phyloP scores from a whole-genome alignment of 92 coral and sea anemone species.

The Porites rus region DNA sequence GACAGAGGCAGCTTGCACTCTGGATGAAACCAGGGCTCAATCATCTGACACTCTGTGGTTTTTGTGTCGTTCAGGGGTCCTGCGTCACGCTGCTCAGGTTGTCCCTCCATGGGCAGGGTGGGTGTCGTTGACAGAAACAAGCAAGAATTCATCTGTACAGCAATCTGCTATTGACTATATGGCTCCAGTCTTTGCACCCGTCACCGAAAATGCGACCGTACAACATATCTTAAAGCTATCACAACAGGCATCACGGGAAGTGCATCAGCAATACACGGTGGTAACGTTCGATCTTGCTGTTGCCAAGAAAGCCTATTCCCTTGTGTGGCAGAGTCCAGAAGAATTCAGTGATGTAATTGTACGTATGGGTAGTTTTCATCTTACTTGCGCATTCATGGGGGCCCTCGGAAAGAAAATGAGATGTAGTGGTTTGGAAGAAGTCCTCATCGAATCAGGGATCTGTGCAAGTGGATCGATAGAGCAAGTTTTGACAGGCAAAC shows the following conservation, averaged over 20 bases:
- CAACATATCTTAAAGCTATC: slow-evolving; percentile 37
- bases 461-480: slow-evolving; percentile 51
- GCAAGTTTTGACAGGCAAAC: slow-evolving; percentile 37
- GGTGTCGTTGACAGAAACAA: slow-evolving; percentile 35
- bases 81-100: too few relatives aligned
- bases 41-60: too few relatives aligned
- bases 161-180: slow-evolving; percentile 50
- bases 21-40: too few relatives aligned
- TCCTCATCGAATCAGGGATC: slow-evolving; percentile 43
- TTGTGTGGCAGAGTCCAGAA: slow-evolving; percentile 36
- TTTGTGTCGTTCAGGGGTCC: too few relatives aligned
- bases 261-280: slow-evolving; percentile 18
- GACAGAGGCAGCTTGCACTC: too few relatives aligned
- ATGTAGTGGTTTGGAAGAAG: slow-evolving; percentile 50
- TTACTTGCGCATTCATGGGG: slow-evolving; percentile 14
- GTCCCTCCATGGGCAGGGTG: too few relatives aligned
- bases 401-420: slow-evolving; percentile 51
- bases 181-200: slow-evolving; percentile 53
- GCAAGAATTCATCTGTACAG: slow-evolving; percentile 29
- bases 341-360: slow-evolving; percentile 30
- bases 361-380: slow-evolving; percentile 41
- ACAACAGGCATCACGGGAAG: slow-evolving; percentile 34
- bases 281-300: slow-evolving; percentile 48
- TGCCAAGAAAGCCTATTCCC: slow-evolving; percentile 26
- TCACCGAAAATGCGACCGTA: slow-evolving; percentile 51